A percentile compares a stretch with the other conserved stretches of the same genome.
phyloP scores from a whole-genome alignment of 2,888 invertebrate genomes.

The Agrotis exclamationis region DNA sequence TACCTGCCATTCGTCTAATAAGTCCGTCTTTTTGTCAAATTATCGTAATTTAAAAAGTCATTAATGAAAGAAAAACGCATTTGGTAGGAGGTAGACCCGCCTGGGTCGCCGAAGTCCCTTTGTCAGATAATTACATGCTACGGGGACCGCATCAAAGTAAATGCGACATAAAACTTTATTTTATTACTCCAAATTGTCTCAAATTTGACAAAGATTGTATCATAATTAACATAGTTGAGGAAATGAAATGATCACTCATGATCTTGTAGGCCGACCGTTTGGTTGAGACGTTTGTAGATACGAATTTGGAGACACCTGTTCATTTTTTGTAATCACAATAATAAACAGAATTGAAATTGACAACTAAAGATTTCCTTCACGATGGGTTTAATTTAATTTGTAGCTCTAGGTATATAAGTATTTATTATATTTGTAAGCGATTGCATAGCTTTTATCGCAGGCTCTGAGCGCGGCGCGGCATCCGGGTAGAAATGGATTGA shows the following conservation, averaged over 20 bases:
- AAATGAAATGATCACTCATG: slow-evolving; percentile 76
- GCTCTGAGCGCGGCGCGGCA: too few species aligned
- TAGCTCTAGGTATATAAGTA: too few species aligned
- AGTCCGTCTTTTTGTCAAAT: slow-evolving; percentile 65
- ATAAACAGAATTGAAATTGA: not conserved
- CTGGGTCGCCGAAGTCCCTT: slow-evolving; percentile 68
- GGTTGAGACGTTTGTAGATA: slow-evolving; percentile 4
- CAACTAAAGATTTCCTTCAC: not conserved
- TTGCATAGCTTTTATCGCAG: too few species aligned
- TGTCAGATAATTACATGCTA: slow-evolving; percentile 83
- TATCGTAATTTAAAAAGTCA: slow-evolving; percentile 73
- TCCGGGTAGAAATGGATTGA: too few species aligned
- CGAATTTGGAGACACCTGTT: slow-evolving; percentile 39
- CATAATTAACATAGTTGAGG: slow-evolving; percentile 81
- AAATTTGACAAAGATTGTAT: slow-evolving; percentile 89
- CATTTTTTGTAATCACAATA: slow-evolving; percentile 3
- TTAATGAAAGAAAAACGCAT: slow-evolving; percentile 63
- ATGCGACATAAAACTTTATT: slow-evolving; percentile 90
- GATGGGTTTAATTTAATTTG: not conserved
- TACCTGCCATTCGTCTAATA: slow-evolving; percentile 60
- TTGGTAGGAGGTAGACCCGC: slow-evolving; percentile 63
- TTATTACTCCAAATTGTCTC: slow-evolving; percentile 89
- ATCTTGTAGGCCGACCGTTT: slow-evolving; percentile 30
- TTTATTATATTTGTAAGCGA: too few species aligned
- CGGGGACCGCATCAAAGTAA: slow-evolving; percentile 86